phyloP scores from a whole-genome alignment of 2,113 vertebrate species.

The Eubucco bourcierii region DNA sequence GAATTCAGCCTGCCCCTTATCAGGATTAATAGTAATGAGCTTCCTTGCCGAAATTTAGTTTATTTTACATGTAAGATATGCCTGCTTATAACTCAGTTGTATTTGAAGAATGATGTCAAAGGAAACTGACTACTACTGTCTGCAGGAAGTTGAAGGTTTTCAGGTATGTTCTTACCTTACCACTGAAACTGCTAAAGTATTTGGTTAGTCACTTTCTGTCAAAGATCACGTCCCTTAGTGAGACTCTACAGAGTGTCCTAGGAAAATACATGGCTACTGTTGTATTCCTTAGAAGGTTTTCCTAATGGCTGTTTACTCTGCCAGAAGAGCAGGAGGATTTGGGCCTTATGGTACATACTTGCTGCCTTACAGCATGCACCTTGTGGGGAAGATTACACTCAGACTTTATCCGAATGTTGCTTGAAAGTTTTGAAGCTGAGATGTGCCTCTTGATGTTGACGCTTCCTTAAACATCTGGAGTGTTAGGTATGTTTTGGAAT shows the following conservation, averaged over 20 bases:
- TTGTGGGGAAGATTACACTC: neutral
- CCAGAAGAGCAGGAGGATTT: neutral
- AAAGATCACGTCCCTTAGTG: neutral
- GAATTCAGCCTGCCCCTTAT: neutral
- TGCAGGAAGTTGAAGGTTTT: neutral
- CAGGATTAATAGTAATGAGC: neutral
- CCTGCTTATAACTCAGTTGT: neutral
- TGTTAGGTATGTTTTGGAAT: neutral
- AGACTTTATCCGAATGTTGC: neutral
- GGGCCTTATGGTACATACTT: neutral
- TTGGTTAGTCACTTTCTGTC: neutral
- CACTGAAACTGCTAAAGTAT: neutral
- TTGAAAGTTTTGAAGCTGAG: neutral
- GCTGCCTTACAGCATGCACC: neutral
- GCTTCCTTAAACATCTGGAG: neutral
- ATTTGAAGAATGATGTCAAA: neutral
- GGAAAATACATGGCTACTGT: neutral
- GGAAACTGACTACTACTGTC: neutral
- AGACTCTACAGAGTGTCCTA: neutral
- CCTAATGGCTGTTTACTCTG: neutral
- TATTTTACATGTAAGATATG: neutral
- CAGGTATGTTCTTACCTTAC: neutral
- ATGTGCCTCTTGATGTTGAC: neutral
- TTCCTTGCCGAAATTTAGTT: too few species aligned
- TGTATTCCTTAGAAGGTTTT: neutral